phyloP scores from a whole-genome alignment of 2,888 invertebrate species.

The Brenthis daphne region DNA sequence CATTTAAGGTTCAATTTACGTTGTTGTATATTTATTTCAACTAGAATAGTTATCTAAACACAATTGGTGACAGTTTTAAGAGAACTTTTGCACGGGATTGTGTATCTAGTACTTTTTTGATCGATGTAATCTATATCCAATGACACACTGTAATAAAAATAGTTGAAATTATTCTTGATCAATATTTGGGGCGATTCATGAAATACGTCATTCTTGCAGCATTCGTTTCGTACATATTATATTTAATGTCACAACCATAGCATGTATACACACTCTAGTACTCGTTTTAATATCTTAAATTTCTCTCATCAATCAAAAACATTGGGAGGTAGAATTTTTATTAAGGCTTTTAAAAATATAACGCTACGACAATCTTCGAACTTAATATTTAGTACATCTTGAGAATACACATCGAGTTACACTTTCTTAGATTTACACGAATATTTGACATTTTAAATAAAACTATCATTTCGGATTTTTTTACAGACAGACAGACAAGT shows the following conservation, averaged over 20 bases:
- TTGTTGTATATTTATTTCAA: no score
- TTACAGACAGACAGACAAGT: no score
- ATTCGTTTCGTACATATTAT: not conserved
- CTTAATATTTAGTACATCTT: no score
- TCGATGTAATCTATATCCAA: constrained; percentile 31
- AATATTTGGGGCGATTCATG: constrained; percentile 9
- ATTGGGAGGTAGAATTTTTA: constrained; percentile 4
- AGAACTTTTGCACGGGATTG: no score
- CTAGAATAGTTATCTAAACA: no score
- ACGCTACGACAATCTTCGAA: not conserved
- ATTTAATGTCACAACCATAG: constrained; percentile 25
- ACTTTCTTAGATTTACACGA: no score
- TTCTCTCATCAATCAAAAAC: constrained; percentile 2
- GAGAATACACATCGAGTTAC: no score
- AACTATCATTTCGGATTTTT: no score
- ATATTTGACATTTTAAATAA: no score
- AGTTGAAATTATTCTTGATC: not conserved
- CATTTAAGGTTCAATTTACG: no score
- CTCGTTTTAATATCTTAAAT: not conserved
- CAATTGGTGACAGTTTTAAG: no score
- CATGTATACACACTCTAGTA: constrained; percentile 16
- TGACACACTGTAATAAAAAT: constrained; percentile 19
- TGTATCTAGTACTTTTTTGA: no score
- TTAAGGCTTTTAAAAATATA: not conserved
- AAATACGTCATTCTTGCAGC: constrained; percentile 7